Evolutionary conservation across 2,113 vertebrate species (phyloP).

Genomic region (rat (Rattus norvegicus)): DNA sequence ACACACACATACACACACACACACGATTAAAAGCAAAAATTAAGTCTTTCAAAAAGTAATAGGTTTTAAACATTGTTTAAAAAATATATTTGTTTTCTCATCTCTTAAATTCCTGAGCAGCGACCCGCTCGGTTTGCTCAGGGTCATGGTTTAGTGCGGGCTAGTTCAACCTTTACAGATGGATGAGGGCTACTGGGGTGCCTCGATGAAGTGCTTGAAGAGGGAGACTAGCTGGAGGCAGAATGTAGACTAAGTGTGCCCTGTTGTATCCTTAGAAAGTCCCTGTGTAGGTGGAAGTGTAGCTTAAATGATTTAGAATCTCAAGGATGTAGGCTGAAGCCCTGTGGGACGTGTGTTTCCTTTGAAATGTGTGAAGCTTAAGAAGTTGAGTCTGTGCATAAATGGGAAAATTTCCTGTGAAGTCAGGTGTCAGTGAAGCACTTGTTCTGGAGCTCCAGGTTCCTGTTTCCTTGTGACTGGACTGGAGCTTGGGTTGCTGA

Average conservation of each 20-base stretch:
- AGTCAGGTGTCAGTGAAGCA: not conserved
- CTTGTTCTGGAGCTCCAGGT: not conserved
- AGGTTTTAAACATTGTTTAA: not conserved
- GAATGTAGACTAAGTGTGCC: not conserved
- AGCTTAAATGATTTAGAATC: constrained; percentile 21
- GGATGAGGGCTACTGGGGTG: not conserved
- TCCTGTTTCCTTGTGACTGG: not conserved
- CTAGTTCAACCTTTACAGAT: not conserved
- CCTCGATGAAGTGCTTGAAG: not conserved
- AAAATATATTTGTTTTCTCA: not conserved
- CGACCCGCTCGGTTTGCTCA: not conserved
- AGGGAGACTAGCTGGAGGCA: not conserved
- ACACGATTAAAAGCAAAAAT: not conserved
- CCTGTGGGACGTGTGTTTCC: not conserved
- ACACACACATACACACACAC: not conserved
- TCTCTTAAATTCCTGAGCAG: not conserved
- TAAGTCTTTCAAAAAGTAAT: not conserved
- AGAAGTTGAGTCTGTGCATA: not conserved
- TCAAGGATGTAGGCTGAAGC: not conserved
- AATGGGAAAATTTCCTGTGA: constrained; percentile 22
- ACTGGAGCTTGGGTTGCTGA: not conserved
- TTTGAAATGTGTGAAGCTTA: not conserved
- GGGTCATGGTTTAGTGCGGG: not conserved
- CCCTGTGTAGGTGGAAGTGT: not conserved
- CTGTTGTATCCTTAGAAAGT: not conserved